Evolutionary conservation across 1,140 invertebrate genomes (phyloP), one percentile per base, ranked within the genome.

Genomic region (Pachypeltis micranthus): DNA sequence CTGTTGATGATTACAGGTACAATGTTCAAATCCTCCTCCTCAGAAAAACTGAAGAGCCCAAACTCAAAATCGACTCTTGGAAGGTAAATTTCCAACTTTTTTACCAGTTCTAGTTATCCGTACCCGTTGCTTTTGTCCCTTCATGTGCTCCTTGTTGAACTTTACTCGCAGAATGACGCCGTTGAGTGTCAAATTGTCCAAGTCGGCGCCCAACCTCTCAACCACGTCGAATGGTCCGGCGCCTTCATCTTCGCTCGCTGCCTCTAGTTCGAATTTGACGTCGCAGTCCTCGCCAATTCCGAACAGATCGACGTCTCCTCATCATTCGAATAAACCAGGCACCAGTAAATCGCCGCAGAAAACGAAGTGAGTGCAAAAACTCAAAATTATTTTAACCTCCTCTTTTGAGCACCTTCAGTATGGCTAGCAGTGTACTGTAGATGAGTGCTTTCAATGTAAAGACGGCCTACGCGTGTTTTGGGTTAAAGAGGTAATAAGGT

Each of bases 211-310:
- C 4, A 51, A 21, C 47, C 47, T 51, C 12, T 51, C 47, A 21
- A 51, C 47, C 23, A 21, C 47, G 12, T 16, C 10, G 4, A 10
- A 3, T 4, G 4, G 4, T 14, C 10, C 47, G 7, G 12, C 47
- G 47, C 47, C 47, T 14, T 4, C 47, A 21, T 51, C 47, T 16
- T 51, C 47, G 7, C 19, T n/a, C n/a, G n/a, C n/a, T n/a, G n/a
- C n/a, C n/a, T n/a, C n/a, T n/a, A n/a, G n/a, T n/a, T n/a, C n/a
- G n/a, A n/a, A n/a, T n/a, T n/a, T n/a, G n/a, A n/a, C 47, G 7
- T 51, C 47, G 34, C 47, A 51, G 47, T 21, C 67, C 65, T 74
- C 75, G 54, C 64, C 68, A 62, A n/a, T n/a, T n/a, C n/a, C n/a
- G n/a, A n/a, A n/a, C n/a, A n/a, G n/a, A n/a, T n/a, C n/a, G n/a